Conservation (phyloP, 2,113 vertebrate genomes). For the Hipposideros armiger region DNA sequence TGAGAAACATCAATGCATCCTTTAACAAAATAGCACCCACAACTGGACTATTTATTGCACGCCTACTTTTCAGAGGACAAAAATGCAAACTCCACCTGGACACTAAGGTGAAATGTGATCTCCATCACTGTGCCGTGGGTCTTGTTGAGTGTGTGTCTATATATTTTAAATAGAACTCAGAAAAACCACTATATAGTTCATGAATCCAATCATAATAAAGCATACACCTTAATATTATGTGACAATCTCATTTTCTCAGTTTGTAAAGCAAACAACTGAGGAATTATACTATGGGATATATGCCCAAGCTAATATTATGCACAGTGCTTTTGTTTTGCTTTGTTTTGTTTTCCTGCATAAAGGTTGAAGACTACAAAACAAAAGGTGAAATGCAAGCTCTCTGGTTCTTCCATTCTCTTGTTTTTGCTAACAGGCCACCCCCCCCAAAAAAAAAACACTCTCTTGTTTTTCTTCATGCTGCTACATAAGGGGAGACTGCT, state of each 20-base stretch:
- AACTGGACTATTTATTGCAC: neutral
- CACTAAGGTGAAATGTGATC: slow-evolving; percentile 4
- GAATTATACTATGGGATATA: neutral
- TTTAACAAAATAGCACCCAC: slow-evolving; percentile 18
- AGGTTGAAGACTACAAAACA: slow-evolving; percentile 42
- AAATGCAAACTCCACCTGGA: neutral
- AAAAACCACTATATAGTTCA: neutral
- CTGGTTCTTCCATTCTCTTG: neutral
- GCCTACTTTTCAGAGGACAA: neutral
- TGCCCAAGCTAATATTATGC: neutral
- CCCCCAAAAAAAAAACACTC: neutral
- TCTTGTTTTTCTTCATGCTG: slow-evolving; percentile 38
- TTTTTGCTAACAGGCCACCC: neutral
- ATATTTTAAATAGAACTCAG: slow-evolving; percentile 43
- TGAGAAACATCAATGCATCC: neutral
- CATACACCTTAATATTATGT: neutral
- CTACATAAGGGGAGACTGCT: slow-evolving; percentile 39
- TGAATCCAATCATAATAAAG: slow-evolving; percentile 53
- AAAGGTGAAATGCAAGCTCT: slow-evolving; percentile 54
- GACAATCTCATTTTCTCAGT: slow-evolving; percentile 2
- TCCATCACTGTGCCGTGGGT: neutral
- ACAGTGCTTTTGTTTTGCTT: neutral
- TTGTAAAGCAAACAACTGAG: slow-evolving; percentile 42
- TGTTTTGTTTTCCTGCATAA: slow-evolving; percentile 27
- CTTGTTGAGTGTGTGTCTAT: neutral